Percentiles rank a stretch among this genome's conserved stretches.
Evolutionary conservation across 2,113 vertebrate genomes (phyloP).

Genomic region (Paracanthobrama guichenoti): DNA sequence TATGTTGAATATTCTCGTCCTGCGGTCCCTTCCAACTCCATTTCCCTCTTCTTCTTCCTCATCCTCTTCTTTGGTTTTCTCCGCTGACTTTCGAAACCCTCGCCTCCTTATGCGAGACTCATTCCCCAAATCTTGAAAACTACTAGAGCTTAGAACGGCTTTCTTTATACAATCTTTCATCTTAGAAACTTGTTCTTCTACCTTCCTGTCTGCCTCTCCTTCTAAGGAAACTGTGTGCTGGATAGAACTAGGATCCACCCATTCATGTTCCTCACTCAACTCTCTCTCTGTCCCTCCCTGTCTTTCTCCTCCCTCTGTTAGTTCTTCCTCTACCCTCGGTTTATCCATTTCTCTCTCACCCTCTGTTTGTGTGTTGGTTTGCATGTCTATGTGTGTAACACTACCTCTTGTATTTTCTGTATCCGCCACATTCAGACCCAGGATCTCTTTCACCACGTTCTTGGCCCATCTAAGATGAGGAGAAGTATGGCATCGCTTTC

Average conservation of each 20-base stretch:
- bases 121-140: conserved; percentile 66
- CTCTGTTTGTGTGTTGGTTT: conserved; percentile 48
- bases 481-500: conserved; percentile 70
- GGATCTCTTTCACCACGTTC: conserved; percentile 68
- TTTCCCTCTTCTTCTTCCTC: conserved; percentile 44
- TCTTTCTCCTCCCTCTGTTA: conserved; percentile 25
- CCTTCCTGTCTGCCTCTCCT: conserved; percentile 39
- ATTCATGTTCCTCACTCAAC: conserved; percentile 35
- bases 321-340: conserved; percentile 42
- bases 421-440: conserved; percentile 64
- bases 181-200: background rate
- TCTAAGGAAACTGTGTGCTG: conserved; percentile 26
- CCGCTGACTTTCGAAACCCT: conserved; percentile 67
- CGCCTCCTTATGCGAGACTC: conserved; percentile 61
- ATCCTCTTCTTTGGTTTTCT: conserved; percentile 63
- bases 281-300: conserved; percentile 46
- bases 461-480: conserved; percentile 78
- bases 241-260: conserved; percentile 7
- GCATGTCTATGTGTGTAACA: conserved; percentile 6
- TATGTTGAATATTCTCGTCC: conserved; percentile 71
- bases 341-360: conserved; percentile 21
- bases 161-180: conserved; percentile 7
- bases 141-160: conserved; percentile 55
- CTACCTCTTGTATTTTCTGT: conserved; percentile 50
- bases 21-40: conserved; percentile 71